Base-by-base conservation (phyloP, 2,888 invertebrate species). In the Rosalia funebris region DNA sequence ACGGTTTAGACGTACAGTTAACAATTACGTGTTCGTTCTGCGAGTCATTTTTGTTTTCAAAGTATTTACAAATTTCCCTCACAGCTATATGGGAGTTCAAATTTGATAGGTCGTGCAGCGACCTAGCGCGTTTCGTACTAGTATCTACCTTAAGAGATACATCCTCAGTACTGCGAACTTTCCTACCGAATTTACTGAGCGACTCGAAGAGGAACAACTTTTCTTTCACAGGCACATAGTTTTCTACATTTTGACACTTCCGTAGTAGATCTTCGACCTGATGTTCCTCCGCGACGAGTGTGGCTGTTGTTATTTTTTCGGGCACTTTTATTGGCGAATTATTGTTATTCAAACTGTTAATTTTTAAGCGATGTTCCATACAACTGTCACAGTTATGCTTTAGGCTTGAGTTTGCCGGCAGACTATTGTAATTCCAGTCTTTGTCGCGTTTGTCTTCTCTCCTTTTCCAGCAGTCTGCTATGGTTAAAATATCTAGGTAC, bases 191-290 rank as follows among this genome's bases (percentile, higher is more conserved):
- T 63, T 87, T 83, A 44, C 89, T 89, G 56, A 90, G 75, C 1
- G 89, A 89, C 74, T 91, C 91, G 74, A 91, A 90, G 14, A 90
- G 79, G 10, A 89, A 87, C 17, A 89, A 83, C 70, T 90, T 88
- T 71, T 90, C 90, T 68, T 86, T 84, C 36, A 91, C 91, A 0
- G 91, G 89, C 25, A 90, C 88, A 74, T 89, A 90, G 69, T 85
- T 85, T 60, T 89, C 87, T 11, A 82, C 81, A 70, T 84, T 83
- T 71, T 86, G 86, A 66, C 86, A 86, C 54, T 83, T 81, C 53
- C 83, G 83, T 59, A 85, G 70, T n/a, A 86, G 73, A 14, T 79
- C 77, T 41, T 84, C 84, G 1, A 85, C 82, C 20, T 82, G 81
- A 32, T 82, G 79, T 44, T 83, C 83, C 60, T 81, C 74, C 11